These are phyloP conservation scores for Bicyclus anynana DNA, from an alignment of 1,140 invertebrate species.

Conservation along the genomic window DNA sequence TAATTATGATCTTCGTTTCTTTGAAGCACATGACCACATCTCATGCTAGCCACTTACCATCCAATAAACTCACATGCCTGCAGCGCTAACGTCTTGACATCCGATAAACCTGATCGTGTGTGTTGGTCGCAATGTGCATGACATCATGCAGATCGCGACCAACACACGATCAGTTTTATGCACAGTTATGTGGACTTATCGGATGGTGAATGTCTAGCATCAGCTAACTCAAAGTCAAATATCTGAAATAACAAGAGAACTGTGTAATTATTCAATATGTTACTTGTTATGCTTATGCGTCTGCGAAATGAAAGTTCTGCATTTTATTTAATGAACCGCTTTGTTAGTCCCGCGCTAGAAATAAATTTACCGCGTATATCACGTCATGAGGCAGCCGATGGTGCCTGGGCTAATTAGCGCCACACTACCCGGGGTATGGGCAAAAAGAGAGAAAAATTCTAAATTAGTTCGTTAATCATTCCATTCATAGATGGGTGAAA, in stretches of 20 bases:
- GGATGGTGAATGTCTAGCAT: no score
- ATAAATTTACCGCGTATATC: constrained; percentile 50
- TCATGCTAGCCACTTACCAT: no score
- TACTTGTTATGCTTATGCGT: neutral
- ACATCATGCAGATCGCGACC: no score
- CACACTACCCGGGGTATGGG: neutral
- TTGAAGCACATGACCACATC: no score
- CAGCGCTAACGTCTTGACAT: no score
- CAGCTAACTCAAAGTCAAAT: no score
- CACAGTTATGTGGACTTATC: no score
- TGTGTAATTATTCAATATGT: neutral
- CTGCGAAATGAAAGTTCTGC: constrained; percentile 20
- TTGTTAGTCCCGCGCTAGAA: constrained; percentile 33
- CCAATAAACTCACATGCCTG: no score
- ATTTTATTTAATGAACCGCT: constrained; percentile 43
- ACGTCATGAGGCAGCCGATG: constrained; percentile 41
- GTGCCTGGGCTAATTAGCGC: constrained; percentile 51
- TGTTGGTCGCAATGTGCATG: no score
- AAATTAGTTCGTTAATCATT: neutral
- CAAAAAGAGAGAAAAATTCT: neutral
- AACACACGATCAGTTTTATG: no score
- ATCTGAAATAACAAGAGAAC: neutral
- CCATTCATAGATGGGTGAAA: neutral
- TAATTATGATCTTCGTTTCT: no score
- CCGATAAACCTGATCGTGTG: no score